Evolutionary conservation across 2,113 vertebrate genomes (phyloP).

Genomic region (Arizona elegans): DNA sequence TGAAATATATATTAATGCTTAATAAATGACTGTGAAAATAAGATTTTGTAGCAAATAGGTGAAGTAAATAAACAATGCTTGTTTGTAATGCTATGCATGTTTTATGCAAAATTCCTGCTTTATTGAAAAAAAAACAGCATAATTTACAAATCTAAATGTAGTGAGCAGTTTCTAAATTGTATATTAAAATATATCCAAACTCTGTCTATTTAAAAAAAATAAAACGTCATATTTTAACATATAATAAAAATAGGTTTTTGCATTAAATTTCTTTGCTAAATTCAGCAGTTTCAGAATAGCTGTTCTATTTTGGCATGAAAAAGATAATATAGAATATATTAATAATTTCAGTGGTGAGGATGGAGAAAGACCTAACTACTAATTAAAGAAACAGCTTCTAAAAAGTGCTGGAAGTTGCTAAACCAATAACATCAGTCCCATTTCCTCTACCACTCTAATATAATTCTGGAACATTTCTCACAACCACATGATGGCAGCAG

Average conservation of each 20-base stretch:
- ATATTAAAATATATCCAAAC: not conserved
- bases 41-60: conserved; percentile 7
- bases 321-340: not conserved
- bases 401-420: not conserved
- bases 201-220: not conserved
- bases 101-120: conserved; percentile 4
- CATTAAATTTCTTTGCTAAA: not conserved
- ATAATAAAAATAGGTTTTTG: not conserved
- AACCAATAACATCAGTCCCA: not conserved
- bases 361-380: not conserved
- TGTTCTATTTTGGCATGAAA: not conserved
- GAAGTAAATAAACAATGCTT: conserved; percentile 51
- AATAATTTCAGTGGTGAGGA: not conserved
- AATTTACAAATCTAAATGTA: conserved; percentile 8
- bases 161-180: not conserved
- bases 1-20: conserved; percentile 47
- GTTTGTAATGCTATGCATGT: conserved; percentile 38
- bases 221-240: not conserved
- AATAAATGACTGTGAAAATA: conserved; percentile 56
- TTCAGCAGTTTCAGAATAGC: not conserved
- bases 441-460: not conserved
- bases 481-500: not conserved
- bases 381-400: not conserved
- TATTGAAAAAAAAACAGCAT: not conserved
- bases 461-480: not conserved